Percentiles rank a stretch among this genome's conserved stretches.
Conservation (phyloP, 1,140 invertebrate genomes). For the Drosophila santomea region DNA sequence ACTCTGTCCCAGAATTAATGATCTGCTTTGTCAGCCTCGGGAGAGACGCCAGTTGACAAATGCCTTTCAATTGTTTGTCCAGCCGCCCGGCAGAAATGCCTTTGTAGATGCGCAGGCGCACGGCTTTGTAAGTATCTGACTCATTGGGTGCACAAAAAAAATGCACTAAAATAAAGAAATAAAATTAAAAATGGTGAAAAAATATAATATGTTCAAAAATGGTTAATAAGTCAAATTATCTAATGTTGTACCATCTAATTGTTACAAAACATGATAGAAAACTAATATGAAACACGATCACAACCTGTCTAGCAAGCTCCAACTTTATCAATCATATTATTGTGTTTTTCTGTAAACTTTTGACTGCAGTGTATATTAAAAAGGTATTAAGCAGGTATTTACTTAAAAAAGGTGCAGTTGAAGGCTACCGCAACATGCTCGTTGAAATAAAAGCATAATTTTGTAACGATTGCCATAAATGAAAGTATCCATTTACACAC, state of each 20-base stretch:
- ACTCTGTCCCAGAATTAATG: conserved; percentile 44
- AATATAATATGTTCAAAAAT: background rate
- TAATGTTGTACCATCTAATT: no score
- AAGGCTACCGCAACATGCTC: no score
- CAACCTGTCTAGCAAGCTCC: no score
- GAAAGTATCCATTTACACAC: no score
- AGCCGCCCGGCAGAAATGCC: conserved; percentile 42
- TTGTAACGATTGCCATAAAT: no score
- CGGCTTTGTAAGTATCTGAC: conserved; percentile 40
- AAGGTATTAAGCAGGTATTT: no score
- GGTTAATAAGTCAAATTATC: no score
- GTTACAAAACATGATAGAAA: background rate
- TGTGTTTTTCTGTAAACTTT: no score
- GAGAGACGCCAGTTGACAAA: conserved; percentile 59
- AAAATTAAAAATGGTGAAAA: background rate
- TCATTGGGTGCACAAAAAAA: conserved; percentile 35
- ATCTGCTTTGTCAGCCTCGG: conserved; percentile 54
- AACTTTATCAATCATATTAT: no score
- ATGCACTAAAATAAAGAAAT: background rate
- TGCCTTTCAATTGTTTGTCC: conserved; percentile 74
- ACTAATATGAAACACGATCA: background rate
- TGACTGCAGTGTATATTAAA: no score
- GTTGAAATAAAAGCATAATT: no score
- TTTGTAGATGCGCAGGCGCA: conserved; percentile 37
- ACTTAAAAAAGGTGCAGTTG: no score